Base-by-base conservation (phyloP, 1,140 invertebrate species). In the Bombus superbus region DNA sequence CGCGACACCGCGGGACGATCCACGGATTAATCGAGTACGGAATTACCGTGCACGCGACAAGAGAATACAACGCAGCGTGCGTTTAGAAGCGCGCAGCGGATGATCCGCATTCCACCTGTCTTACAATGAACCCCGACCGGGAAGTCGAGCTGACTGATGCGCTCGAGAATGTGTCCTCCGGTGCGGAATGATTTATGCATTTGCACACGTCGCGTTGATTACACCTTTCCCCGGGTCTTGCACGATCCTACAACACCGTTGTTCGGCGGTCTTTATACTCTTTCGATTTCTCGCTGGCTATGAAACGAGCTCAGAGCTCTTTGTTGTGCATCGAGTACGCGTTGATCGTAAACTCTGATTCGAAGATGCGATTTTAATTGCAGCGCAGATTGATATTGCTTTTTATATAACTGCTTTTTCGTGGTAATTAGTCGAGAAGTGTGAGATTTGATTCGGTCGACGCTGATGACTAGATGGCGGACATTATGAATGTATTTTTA, bases 161-260 rank as follows among this genome's bases (percentile, higher is more conserved):
- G 32, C 35, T 47, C 72, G 73, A 68, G 74, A 83, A 83, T 59
- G 73, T 38, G 28, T 83, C 62, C 73, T 44, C 32, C 82, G 62
- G 47, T 47, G 82, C 11, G 74, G 74, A 71, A 83, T 83, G 82
- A 83, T 83, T 83, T 83, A 83, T 83, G 82, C 82, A 66, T 53
- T 59, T 28, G 64, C 74, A 59, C 82, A n/a, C 40, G 11, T 78
- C 28, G 35, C 35, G 44, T 64, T 78, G 35, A 78, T 83, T 83
- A 59, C 74, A 59, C 81, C 62, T 83, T 66, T 47, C 38, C 18
- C 47, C 18, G 47, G 47, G 47, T 28, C 28, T 28, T 9, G 22
- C 13, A 15, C n/a, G 42, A 2, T 32, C n/a, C 40, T 22, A 22
- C 3, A 22, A 13, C 18, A 0, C 8, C 32, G 25, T 64, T 53